Conservation (phyloP, 2,888 invertebrate species). For the Cremastinae sp. region DNA sequence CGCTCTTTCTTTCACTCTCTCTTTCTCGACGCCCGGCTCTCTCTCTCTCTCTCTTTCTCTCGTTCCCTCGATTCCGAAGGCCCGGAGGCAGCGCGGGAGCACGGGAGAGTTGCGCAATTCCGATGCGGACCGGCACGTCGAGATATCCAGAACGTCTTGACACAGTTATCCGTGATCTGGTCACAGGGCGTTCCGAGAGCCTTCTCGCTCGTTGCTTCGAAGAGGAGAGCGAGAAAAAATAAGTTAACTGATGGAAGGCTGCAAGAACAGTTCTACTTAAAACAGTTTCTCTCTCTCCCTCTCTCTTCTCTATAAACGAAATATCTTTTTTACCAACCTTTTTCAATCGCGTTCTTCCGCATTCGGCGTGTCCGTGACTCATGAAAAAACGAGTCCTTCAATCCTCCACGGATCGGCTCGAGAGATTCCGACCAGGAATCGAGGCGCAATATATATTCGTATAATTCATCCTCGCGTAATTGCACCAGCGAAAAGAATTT, state of each 20-base stretch:
- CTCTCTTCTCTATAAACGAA: too few relatives aligned
- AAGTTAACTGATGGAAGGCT: conserved; percentile 30
- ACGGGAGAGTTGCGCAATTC: conserved; percentile 70
- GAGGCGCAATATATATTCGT: background rate
- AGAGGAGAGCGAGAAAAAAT: conserved; percentile 33
- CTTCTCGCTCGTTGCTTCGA: too few relatives aligned
- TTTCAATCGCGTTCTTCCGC: conserved; percentile 31
- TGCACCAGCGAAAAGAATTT: conserved; percentile 28
- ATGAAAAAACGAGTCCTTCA: conserved; percentile 2
- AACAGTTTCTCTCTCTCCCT: conserved; percentile 16
- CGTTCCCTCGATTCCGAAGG: conserved; percentile 49
- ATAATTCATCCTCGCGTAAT: too few relatives aligned
- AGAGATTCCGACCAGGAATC: conserved; percentile 13
- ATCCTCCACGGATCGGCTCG: conserved; percentile 7
- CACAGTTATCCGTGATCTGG: conserved; percentile 74
- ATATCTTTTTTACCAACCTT: conserved; percentile 24
- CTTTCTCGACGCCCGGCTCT: background rate
- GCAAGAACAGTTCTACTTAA: conserved; percentile 55
- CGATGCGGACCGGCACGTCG: conserved; percentile 62
- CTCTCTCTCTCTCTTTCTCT: conserved; percentile 41
- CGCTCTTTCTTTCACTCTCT: conserved; percentile 58
- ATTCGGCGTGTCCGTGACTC: conserved; percentile 36
- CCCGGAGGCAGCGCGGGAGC: conserved; percentile 55
- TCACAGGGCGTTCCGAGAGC: conserved; percentile 70
- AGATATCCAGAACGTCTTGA: conserved; percentile 75